A percentile compares a stretch with the other conserved stretches of the same genome.
Conservation (phyloP, 2,888 invertebrate genomes). For the Apodemia zela region DNA sequence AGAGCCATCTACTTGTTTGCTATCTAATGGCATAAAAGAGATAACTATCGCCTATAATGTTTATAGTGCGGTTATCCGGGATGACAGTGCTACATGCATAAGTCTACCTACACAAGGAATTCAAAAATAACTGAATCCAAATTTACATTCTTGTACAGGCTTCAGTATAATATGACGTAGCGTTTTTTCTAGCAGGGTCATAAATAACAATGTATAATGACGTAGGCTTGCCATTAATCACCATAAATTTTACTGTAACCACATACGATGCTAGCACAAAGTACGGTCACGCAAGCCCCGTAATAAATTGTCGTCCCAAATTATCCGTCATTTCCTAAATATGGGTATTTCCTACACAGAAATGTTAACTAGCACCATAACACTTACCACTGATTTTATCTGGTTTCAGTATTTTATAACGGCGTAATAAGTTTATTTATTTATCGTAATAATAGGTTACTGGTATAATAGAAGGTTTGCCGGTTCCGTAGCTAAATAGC, state of each 20-base stretch:
- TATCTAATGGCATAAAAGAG: too few relatives aligned
- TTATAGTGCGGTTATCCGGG: too few relatives aligned
- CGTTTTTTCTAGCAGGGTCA: too few relatives aligned
- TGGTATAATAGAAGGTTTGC: background rate
- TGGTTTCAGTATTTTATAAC: background rate
- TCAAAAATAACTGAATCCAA: too few relatives aligned
- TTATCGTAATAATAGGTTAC: background rate
- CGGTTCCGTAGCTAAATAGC: too few relatives aligned
- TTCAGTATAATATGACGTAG: too few relatives aligned
- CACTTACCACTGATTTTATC: constrained; percentile 10
- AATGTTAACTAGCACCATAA: constrained; percentile 8
- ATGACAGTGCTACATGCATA: too few relatives aligned
- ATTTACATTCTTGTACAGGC: too few relatives aligned
- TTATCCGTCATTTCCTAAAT: constrained; percentile 16
- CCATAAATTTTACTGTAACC: constrained; percentile 6
- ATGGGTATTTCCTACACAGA: constrained; percentile 15
- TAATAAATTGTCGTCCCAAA: constrained; percentile 11
- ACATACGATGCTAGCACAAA: constrained; percentile 10
- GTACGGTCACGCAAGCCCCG: constrained; percentile 7
- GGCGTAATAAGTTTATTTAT: background rate
- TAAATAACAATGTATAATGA: background rate
- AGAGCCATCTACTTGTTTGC: too few relatives aligned
- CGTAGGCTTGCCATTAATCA: background rate
- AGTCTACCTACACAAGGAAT: too few relatives aligned
- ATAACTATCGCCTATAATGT: too few relatives aligned